These are phyloP conservation scores for Lineus longissimus DNA, from an alignment of 1,140 invertebrate species.

Conservation along the genomic window DNA sequence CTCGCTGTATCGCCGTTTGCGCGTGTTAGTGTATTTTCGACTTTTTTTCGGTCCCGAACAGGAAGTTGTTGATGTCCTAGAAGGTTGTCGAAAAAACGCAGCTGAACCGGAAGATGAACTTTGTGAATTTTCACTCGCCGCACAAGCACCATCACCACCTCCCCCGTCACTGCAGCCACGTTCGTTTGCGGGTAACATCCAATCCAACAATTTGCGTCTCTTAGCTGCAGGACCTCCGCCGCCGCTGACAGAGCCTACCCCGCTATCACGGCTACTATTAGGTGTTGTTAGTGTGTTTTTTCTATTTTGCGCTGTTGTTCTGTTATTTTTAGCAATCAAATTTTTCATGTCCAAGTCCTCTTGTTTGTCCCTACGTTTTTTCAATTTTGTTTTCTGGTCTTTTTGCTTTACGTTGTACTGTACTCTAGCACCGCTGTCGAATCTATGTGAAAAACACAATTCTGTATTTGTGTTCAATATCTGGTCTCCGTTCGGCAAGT, in stretches of 20 bases:
- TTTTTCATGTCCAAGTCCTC: neutral
- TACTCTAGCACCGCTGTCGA: neutral
- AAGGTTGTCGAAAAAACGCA: neutral
- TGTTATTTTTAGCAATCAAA: neutral
- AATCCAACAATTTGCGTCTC: neutral
- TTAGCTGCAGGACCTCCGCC: neutral
- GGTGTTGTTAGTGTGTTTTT: neutral
- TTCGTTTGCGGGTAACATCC: neutral
- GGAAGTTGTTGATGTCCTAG: neutral
- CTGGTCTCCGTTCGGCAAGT: neutral
- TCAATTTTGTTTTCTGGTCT: constrained; percentile 1
- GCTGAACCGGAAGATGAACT: neutral
- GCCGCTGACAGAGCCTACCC: neutral
- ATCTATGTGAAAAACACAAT: neutral
- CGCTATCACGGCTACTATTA: neutral
- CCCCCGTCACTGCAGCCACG: too few species aligned
- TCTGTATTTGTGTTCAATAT: neutral
- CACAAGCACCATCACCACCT: neutral
- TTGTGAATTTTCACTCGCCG: neutral
- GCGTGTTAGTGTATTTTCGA: too few species aligned
- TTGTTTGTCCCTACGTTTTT: neutral
- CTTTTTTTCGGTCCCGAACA: neutral
- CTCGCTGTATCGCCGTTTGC: neutral
- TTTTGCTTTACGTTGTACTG: neutral
- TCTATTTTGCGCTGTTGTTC: too few species aligned